These are phyloP conservation scores for Labeo calbasu DNA, from an alignment of 2,797 vertebrate genomes.

Conservation along the genomic window DNA sequence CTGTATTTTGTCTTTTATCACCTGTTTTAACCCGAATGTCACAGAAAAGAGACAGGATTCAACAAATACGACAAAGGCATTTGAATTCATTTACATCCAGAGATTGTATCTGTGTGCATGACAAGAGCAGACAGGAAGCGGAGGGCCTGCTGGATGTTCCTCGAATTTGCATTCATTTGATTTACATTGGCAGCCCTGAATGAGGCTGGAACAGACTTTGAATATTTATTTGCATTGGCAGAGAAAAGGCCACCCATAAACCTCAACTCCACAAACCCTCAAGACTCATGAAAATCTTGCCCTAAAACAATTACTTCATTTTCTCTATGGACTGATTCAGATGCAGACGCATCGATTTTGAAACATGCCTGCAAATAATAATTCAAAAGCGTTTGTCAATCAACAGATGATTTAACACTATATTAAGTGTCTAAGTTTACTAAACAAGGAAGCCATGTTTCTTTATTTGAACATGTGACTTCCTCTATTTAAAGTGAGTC, in stretches of 20 bases:
- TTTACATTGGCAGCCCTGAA: constrained; percentile 24
- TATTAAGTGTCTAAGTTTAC: background rate
- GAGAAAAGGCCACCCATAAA: background rate
- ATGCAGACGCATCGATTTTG: background rate
- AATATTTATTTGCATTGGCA: constrained; percentile 55
- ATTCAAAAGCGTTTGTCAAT: background rate
- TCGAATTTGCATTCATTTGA: constrained; percentile 47
- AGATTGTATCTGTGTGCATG: constrained; percentile 1
- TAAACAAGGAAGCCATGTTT: background rate
- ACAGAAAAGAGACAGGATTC: background rate
- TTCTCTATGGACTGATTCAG: background rate
- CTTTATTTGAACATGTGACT: constrained; percentile 65
- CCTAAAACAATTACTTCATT: background rate
- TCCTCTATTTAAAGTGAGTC: constrained; percentile 82
- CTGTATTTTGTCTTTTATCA: background rate
- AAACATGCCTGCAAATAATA: background rate
- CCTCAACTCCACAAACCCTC: background rate
- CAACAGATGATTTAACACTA: background rate
- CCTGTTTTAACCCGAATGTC: background rate
- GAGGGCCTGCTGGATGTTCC: background rate
- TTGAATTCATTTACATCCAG: background rate
- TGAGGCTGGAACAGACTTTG: constrained; percentile 30
- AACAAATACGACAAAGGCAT: background rate
- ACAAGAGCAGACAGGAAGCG: background rate
- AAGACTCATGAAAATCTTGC: background rate